Percentiles rank a stretch among this genome's conserved stretches.
These are phyloP conservation scores for Apodemia duryi DNA, from an alignment of 2,888 invertebrate species.

Conservation along the genomic window DNA sequence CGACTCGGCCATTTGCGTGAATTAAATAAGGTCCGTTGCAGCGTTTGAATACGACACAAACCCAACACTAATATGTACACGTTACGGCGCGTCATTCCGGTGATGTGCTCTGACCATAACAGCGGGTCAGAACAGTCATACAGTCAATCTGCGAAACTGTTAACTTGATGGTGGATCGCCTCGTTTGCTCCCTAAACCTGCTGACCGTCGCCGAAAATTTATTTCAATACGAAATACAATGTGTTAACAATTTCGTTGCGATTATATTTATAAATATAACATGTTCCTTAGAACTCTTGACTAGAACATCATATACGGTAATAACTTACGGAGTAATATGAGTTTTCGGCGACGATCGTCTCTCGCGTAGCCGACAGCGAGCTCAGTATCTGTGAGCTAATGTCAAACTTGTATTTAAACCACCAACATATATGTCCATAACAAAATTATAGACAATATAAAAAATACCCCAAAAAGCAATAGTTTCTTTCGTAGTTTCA, in stretches of 20 bases:
- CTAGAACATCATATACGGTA: constrained; percentile 9
- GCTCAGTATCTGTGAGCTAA: background rate
- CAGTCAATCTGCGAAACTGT: no score
- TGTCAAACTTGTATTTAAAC: background rate
- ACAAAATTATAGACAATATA: no score
- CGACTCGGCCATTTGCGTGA: no score
- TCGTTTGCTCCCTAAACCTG: background rate
- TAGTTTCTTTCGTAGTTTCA: no score
- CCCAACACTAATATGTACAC: no score
- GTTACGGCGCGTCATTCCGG: no score
- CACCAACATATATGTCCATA: background rate
- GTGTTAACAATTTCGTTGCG: background rate
- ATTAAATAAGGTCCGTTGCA: no score
- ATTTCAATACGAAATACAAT: background rate
- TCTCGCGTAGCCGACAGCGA: background rate
- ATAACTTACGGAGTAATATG: background rate
- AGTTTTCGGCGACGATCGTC: constrained; percentile 1
- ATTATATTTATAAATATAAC: constrained; percentile 14
- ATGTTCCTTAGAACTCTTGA: constrained; percentile 10
- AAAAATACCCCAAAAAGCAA: no score
- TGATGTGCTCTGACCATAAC: no score
- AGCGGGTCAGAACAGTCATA: no score
- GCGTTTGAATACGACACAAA: no score
- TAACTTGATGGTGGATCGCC: background rate
- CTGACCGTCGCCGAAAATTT: constrained; percentile 3